phyloP scores from a whole-genome alignment of 92 coral and sea anemone genomes.

The Galaxea fascicularis region DNA sequence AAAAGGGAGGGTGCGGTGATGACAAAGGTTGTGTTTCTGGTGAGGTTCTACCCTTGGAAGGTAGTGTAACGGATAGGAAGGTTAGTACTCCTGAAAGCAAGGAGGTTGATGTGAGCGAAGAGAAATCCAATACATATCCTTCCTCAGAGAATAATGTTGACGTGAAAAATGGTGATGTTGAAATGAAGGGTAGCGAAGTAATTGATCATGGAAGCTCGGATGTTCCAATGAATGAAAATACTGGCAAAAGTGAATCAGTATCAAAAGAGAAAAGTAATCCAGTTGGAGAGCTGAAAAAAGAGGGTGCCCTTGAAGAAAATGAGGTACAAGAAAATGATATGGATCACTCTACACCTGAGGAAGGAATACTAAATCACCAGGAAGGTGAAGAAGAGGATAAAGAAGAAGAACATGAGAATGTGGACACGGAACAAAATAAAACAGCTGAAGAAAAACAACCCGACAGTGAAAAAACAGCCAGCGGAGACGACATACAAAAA shows the following conservation, averaged over 20 bases:
- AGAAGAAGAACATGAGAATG: not conserved
- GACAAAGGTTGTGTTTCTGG: not conserved
- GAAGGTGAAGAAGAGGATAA: not conserved
- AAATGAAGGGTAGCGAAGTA: not conserved
- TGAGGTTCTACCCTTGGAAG: not conserved
- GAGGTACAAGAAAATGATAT: not conserved
- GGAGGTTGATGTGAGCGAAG: not conserved
- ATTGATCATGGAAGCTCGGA: not conserved
- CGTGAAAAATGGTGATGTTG: not conserved
- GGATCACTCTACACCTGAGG: not conserved
- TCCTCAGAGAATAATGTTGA: not conserved
- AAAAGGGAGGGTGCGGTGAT: not conserved
- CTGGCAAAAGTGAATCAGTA: not conserved
- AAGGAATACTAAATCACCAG: not conserved
- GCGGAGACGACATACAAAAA: not conserved
- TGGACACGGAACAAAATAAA: not conserved
- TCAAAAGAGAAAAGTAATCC: slow-evolving; percentile 1
- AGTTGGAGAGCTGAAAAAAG: not conserved
- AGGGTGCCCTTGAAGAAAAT: not conserved
- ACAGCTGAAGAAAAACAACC: not conserved
- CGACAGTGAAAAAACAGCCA: not conserved
- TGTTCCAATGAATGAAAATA: not conserved
- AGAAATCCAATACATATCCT: not conserved
- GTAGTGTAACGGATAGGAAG: not conserved
- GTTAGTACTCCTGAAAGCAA: not conserved